Evolutionary conservation across 2,113 vertebrate species (phyloP).

Genomic region (Pelodiscus sinensis): DNA sequence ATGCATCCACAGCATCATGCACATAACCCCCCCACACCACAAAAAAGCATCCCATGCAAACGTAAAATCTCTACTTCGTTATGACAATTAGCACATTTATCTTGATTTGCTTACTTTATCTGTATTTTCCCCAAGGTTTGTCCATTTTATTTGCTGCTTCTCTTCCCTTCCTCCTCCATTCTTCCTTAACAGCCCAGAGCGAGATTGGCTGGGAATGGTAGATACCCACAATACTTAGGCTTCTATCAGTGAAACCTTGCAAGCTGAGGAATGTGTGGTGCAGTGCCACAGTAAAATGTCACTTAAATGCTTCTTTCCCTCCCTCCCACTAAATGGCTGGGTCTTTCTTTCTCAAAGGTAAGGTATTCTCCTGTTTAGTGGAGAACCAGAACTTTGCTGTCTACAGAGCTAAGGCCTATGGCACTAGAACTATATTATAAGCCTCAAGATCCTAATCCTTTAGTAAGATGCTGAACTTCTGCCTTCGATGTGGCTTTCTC

Average conservation of each 20-base stretch:
- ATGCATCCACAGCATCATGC: neutral
- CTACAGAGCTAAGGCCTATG: neutral
- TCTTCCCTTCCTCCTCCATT: neutral
- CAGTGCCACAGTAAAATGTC: fast-evolving
- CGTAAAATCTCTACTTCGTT: constrained; percentile 40
- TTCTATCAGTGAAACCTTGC: fast-evolving
- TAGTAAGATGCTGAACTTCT: neutral
- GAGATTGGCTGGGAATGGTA: neutral
- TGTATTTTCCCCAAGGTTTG: constrained; percentile 35
- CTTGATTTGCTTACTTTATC: constrained; percentile 44
- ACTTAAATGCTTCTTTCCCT: neutral
- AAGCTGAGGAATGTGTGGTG: neutral
- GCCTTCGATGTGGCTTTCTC: neutral
- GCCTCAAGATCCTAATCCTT: neutral
- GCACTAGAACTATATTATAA: neutral
- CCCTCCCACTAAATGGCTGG: neutral
- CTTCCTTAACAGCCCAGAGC: neutral
- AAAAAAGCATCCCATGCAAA: constrained; percentile 55
- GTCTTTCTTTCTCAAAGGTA: fast-evolving
- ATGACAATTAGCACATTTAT: constrained; percentile 56
- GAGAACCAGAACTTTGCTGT: neutral
- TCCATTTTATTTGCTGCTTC: neutral
- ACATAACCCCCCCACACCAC: neutral
- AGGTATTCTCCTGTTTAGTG: neutral
- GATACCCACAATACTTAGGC: neutral